Evolutionary conservation across 1,140 invertebrate genomes (phyloP), one percentile per base, ranked within the genome.

Genomic region (Chironomus tepperi): DNA sequence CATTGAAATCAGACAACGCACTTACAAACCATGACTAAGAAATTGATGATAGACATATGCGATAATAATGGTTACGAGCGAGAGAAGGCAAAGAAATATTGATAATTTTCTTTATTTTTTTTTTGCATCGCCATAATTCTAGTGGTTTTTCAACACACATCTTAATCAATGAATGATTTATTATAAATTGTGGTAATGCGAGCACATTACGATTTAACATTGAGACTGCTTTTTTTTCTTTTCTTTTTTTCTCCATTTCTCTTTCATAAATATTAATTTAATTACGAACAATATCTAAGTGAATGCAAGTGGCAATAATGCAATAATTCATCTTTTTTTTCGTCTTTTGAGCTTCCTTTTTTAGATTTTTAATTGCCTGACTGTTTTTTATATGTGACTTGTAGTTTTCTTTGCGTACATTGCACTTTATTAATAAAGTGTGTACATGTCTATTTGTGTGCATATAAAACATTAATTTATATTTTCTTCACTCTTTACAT

Each of bases 141-240:
- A 57, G 47, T 15, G 47, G 47, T 57, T 57, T n/a, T n/a, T 15
- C 12, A 57, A 57, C 12, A 57, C 12, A n/a, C 47, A 57, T 57
- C 47, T 57, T 57, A 57, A 57, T 57, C 47, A n/a, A n/a, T 57
- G 47, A 57, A 57, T 57, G 47, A 57, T 57, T 57, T 15, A 57
- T 57, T 57, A 15, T 57, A n/a, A 57, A 57, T n/a, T 57, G 47
- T 57, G 12, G 47, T 57, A 57, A 57, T 57, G 5, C 12, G 47
- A 57, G 47, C 47, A 57, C n/a, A 57, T 57, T 57, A 34, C 24
- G 47, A 57, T n/a, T 57, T 57, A 15, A 57, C 3, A 34, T 34
- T 34, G 24, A 34, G 24, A 34, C 24, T 34, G 1, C 2, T 2
- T 34, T 34, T 34, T 34, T 5, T 34, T n/a, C n/a, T n/a, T n/a